Evolutionary conservation across 2,888 invertebrate species (phyloP), one percentile per base, ranked within the genome.

Genomic region (Apamea sordens): DNA sequence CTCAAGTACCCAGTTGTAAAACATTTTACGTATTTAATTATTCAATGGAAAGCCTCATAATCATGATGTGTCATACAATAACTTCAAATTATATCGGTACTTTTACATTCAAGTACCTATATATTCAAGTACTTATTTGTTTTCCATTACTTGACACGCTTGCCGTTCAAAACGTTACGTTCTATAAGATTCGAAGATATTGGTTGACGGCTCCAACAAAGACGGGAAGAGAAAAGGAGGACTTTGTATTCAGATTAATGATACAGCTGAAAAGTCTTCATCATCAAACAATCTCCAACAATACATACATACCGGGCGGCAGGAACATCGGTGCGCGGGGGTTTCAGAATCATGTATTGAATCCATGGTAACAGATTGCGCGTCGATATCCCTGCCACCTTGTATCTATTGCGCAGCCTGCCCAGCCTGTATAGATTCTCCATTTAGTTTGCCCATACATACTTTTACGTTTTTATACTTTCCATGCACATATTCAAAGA

Each of bases 401-500:
- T 47, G 47, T 13, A 47, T 47, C 15, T 47, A 13, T 15, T 47
- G 13, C 2, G 47, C 47, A 47, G 11, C 47, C 47, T 13, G 13
- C 13, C 47, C 13, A 13, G 47, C 13, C 47, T 47, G 47, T 47
- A 50, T 21, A 32, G 47, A 28, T 47, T 18, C 41, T 72, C 28
- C 6, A 24, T 41, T 21, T 21, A 28, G 15, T 41, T 32, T 28
- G 13, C 28, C 24, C 24, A 56, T 24, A 28, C 18, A 32, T 4
- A 18, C 18, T 67, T n/a, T 76, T 41, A 32, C 24, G 59, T 59
- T 70, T 50, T 4, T 18, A 5, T 13, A 69, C 41, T 83, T 53
- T 36, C 36, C 32, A 70, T 76, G 28, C 32, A 69, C 32, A 32
- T 69, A 65, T 65, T 61, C 32, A 61, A 77, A 76, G 64, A 77